phyloP scores from a whole-genome alignment of 2,113 vertebrate genomes.

The Coturnix japonica region DNA sequence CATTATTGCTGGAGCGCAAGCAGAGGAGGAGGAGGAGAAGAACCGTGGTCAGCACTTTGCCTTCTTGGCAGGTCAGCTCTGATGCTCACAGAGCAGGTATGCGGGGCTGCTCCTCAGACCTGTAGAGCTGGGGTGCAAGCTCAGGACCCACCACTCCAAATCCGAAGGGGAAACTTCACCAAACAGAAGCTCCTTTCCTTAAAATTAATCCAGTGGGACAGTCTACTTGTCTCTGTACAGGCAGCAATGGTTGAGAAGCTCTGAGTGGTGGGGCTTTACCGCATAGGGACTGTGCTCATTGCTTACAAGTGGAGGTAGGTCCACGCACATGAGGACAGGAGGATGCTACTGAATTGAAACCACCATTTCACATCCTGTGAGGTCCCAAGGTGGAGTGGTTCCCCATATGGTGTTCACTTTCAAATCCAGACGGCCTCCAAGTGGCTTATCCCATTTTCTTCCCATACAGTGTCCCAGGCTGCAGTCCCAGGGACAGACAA shows the following conservation, averaged over 20 bases:
- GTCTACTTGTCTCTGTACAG: background rate
- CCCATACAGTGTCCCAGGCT: background rate
- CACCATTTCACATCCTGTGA: background rate
- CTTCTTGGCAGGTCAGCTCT: conserved; percentile 21
- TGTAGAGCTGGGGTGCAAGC: rapidly evolving
- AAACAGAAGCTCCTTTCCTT: background rate
- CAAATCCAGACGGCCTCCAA: background rate
- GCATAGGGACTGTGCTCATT: background rate
- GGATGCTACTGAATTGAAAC: background rate
- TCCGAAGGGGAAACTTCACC: background rate
- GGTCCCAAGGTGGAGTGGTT: background rate
- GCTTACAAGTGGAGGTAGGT: rapidly evolving
- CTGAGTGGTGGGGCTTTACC: rapidly evolving
- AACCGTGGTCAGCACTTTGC: conserved; percentile 76
- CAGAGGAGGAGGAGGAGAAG: conserved; percentile 26
- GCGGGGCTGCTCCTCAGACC: background rate
- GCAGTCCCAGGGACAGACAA: background rate
- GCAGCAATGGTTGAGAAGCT: background rate
- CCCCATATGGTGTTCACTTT: rapidly evolving
- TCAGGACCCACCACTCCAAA: background rate
- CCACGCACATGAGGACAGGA: rapidly evolving
- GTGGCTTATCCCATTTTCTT: background rate
- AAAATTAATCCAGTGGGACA: rapidly evolving
- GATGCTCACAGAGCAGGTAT: background rate
- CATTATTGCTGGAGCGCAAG: conserved; percentile 63